These are phyloP conservation scores for Himalopsyche anomala DNA, from an alignment of 2,888 invertebrate species.

Conservation along the genomic window DNA sequence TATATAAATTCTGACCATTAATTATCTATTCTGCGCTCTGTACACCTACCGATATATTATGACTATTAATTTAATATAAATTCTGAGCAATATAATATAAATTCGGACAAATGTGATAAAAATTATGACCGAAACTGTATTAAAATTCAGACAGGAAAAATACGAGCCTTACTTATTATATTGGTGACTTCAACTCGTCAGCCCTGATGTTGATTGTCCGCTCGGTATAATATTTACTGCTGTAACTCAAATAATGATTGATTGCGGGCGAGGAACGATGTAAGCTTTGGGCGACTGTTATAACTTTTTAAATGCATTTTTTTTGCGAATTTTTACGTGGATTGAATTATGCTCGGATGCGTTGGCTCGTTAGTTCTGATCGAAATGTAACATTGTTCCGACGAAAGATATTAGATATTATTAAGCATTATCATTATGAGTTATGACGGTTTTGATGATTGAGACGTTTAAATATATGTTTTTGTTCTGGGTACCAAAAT, in stretches of 20 bases:
- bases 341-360: background rate
- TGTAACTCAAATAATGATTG: conserved; percentile 3
- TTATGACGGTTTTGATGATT: background rate
- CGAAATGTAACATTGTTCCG: background rate
- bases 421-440: background rate
- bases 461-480: background rate
- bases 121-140: too few relatives aligned
- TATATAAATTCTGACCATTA: too few relatives aligned
- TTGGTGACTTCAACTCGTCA: too few relatives aligned
- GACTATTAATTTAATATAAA: too few relatives aligned
- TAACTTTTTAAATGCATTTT: conserved; percentile 32
- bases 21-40: too few relatives aligned
- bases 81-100: too few relatives aligned
- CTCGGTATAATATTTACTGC: background rate
- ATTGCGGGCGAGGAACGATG: conserved; percentile 14
- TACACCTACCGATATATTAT: too few relatives aligned
- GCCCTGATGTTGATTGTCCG: background rate
- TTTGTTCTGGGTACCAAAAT: too few relatives aligned
- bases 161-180: too few relatives aligned
- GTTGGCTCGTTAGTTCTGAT: background rate
- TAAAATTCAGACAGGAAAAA: too few relatives aligned
- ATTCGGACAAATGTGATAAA: too few relatives aligned
- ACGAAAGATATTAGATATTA: background rate
- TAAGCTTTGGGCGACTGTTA: background rate
- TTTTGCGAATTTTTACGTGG: conserved; percentile 5